Evolutionary conservation across 2,888 invertebrate genomes (phyloP), one percentile per base, ranked within the genome.

Genomic region (Drosophila borealis): DNA sequence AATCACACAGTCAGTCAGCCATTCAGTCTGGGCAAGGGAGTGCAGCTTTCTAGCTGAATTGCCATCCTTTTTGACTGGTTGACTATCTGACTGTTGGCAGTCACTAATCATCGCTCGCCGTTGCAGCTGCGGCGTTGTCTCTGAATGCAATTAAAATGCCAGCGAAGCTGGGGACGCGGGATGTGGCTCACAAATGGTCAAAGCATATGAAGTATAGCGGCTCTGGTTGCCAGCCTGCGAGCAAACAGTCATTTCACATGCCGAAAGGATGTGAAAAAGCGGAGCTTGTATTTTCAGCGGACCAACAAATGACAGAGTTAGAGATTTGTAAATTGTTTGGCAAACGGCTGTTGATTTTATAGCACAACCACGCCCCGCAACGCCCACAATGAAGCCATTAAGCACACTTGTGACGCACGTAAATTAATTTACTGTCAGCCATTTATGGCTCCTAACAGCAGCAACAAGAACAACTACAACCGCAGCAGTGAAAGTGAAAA

Each of bases 61-160:
- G 50, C 19, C 50, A 37, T 67, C 53, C 57, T 50, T 59, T 69
- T 57, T 57, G 37, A 48, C 61, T 50, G 29, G 51, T 39, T 53
- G 55, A 29, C 54, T 36, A 53, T 10, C 48, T 55, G 67, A 41
- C 66, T 36, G 66, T n/a, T 63, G 63, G 51, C 74, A 73, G 70
- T 36, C 54, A 59, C 62, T 51, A 49, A 37, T 59, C 51, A 51
- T 36, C 36, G 53, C 48, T 49, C 53, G 57, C 46, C 57, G 63
- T 48, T 55, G 66, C 69, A 65, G 66, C 34, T 63, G 66, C 49
- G 50, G 67, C 78, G 67, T 61, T 70, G 69, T 60, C 70, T 78
- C 70, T 78, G 82, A 82, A 80, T 83, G 88, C 85, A 88, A 83
- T 83, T 83, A 88, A 85, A 85, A 86, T 77, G 83, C 78, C 84